Evolutionary conservation across 2,797 vertebrate genomes (phyloP).

Genomic region (Cyprinodon diabolis): DNA sequence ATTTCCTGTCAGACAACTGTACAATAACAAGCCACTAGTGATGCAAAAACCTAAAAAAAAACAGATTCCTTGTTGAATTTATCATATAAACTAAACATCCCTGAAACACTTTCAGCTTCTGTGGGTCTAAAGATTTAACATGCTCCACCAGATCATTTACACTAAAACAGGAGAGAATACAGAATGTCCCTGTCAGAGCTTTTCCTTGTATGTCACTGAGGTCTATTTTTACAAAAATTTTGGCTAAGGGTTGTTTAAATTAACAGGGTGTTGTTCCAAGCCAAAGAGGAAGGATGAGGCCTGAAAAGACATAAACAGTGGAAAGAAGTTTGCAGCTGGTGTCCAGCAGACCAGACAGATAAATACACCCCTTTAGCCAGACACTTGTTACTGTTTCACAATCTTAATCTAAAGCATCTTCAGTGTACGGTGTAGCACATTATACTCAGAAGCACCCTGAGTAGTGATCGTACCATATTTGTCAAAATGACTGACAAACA

Average conservation of each 20-base stretch:
- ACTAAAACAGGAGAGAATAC: slow-evolving; percentile 37
- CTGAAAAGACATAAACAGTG: slow-evolving; percentile 56
- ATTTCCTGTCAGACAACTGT: no score
- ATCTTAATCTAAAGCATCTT: slow-evolving; percentile 42
- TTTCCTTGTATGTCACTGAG: neutral
- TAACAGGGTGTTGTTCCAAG: slow-evolving; percentile 28
- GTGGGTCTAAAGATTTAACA: neutral
- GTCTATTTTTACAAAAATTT: neutral
- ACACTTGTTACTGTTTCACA: slow-evolving; percentile 4
- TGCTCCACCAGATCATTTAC: neutral
- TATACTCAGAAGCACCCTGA: slow-evolving; percentile 15
- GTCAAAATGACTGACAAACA: neutral
- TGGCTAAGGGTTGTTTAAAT: slow-evolving; percentile 56
- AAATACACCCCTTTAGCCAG: slow-evolving; percentile 4
- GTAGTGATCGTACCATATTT: neutral
- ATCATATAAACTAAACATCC: neutral
- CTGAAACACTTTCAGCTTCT: slow-evolving; percentile 1
- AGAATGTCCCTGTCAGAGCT: slow-evolving; percentile 23
- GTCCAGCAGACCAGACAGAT: slow-evolving; percentile 20
- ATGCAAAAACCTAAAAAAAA: no score
- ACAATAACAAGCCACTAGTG: no score
- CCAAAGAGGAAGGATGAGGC: slow-evolving; percentile 30
- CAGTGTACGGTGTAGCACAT: slow-evolving; percentile 1
- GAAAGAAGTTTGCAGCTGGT: slow-evolving; percentile 38
- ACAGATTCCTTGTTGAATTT: neutral